Evolutionary conservation across 1,140 invertebrate species (phyloP).

Genomic region (Plectrocnemia conspersa): DNA sequence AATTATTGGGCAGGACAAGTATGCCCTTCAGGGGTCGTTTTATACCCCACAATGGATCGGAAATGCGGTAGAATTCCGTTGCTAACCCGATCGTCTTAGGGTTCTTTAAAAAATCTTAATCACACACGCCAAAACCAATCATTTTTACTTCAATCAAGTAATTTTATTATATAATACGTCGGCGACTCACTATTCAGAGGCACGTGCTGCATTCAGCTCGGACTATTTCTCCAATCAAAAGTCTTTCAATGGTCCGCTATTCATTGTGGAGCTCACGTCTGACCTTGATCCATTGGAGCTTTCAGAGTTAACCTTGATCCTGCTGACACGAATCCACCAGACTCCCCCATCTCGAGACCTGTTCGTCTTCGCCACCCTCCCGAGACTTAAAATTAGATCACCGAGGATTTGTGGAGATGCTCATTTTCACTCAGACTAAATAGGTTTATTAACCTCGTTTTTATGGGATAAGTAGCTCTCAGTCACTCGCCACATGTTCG

Average conservation of each 20-base stretch:
- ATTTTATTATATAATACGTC: background rate
- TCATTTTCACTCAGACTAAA: slow-evolving; percentile 5
- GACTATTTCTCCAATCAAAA: slow-evolving; percentile 1
- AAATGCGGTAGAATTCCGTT: slow-evolving; percentile 12
- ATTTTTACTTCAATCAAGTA: background rate
- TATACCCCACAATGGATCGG: slow-evolving; percentile 2
- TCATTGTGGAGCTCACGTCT: background rate
- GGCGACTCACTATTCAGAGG: background rate
- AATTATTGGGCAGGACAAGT: slow-evolving; percentile 30
- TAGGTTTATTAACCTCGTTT: slow-evolving; percentile 21
- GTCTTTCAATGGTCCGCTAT: background rate
- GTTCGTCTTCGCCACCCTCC: too few relatives aligned
- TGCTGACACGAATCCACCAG: background rate
- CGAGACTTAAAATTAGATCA: background rate
- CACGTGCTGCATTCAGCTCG: slow-evolving; percentile 4
- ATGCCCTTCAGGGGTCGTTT: slow-evolving; percentile 23
- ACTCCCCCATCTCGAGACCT: too few relatives aligned
- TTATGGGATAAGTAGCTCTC: background rate
- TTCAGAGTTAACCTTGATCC: background rate
- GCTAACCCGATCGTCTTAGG: too few relatives aligned
- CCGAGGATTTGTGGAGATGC: background rate
- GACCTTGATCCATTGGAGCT: slow-evolving; percentile 8
- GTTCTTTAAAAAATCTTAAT: slow-evolving; percentile 12
- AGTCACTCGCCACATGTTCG: slow-evolving; percentile 24
- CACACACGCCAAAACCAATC: background rate